Base-by-base conservation (phyloP, 2,113 vertebrate species). In the Odocoileus hemionus region DNA sequence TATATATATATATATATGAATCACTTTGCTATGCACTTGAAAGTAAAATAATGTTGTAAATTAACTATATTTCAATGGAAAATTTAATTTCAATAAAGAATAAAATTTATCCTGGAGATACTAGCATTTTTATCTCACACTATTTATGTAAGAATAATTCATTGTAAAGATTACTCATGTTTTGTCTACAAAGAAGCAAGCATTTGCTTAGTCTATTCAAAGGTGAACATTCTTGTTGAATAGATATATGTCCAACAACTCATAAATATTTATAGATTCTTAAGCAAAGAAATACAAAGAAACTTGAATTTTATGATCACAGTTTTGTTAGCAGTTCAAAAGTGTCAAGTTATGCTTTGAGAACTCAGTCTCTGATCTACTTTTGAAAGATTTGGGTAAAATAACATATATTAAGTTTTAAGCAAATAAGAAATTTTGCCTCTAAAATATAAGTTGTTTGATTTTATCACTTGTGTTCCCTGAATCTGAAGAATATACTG, bases 261-360 rank as follows among this genome's bases (percentile, higher is more conserved):
- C 10, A 96, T 98, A 52, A 96, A 96, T 97, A 96, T 97, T 97
- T 91, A 97, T 78, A 79, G 54, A 83, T 43, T 57, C 50, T 19
- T 70, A 83, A 94, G 67, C 43, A 96, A 97, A 94, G 43, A 93
- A 78, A 83, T 36, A 70, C 17, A 33, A 23, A 93, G 21, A 70
- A 83, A 67, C 47, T 93, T 89, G 82, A 96, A 79, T 93, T 97
- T 92, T 97, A 45, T 86, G 28, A 96, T 97, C 45, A 80, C 23
- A 47, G 45, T 89, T 95, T 97, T 96, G 55, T 89, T 86, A 93
- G 86, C 60, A 90, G 67, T 93, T 96, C 84, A 79, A 54, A 94
- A 96, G 54, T 94, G 50, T 79, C 55, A 83, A 54, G 28, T 86
- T 94, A 30, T 90, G 50, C 54, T 98, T 91, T 96, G 92, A 94